These are phyloP conservation scores for Aethes cnicana DNA, from an alignment of 2,888 invertebrate genomes.

Conservation along the genomic window DNA sequence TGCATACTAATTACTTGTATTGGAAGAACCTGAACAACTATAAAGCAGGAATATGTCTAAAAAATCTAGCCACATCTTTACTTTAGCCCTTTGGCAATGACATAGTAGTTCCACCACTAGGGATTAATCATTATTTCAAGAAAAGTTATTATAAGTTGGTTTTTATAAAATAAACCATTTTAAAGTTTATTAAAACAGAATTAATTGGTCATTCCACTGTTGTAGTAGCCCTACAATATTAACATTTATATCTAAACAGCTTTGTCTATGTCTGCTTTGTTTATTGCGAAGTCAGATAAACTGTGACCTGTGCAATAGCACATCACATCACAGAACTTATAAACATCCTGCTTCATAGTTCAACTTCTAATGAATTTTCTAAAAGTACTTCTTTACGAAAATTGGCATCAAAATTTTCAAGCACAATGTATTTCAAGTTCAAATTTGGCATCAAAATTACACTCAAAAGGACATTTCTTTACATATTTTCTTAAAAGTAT, in stretches of 20 bases:
- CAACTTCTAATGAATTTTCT: not conserved
- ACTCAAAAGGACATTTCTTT: conserved; percentile 21
- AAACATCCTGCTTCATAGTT: conserved; percentile 19
- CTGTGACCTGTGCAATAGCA: conserved; percentile 5
- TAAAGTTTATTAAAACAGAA: too few relatives aligned
- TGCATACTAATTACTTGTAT: conserved; percentile 59
- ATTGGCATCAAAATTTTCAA: conserved; percentile 15
- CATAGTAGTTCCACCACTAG: too few relatives aligned
- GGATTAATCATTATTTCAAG: too few relatives aligned
- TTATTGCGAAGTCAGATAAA: conserved; percentile 9
- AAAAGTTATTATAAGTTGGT: too few relatives aligned
- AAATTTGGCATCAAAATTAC: conserved; percentile 4
- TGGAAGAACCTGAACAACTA: conserved; percentile 31
- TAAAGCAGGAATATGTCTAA: conserved; percentile 47
- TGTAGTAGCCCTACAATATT: too few relatives aligned
- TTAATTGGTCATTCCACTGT: too few relatives aligned
- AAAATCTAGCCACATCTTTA: too few relatives aligned
- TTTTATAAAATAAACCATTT: too few relatives aligned
- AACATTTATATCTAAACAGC: too few relatives aligned
- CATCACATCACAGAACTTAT: conserved; percentile 9
- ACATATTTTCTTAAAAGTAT: conserved; percentile 21
- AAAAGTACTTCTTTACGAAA: not conserved
- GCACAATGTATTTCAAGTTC: not conserved
- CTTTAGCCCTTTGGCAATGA: too few relatives aligned
- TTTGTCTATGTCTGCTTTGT: not conserved